phyloP scores from a whole-genome alignment of 2,797 vertebrate species.

The Anguilla anguilla region DNA sequence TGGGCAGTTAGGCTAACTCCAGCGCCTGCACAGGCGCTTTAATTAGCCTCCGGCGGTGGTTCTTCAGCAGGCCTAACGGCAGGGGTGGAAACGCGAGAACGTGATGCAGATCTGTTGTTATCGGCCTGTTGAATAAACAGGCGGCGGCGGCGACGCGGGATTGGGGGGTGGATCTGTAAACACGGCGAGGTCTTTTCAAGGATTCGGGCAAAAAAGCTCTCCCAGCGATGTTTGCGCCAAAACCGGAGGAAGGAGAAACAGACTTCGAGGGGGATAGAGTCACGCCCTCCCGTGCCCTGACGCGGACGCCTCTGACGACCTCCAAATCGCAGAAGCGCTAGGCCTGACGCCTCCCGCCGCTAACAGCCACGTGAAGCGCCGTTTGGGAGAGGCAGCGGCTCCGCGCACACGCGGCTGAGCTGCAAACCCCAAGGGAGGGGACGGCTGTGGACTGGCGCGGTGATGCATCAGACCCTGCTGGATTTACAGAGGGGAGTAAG shows the following conservation, averaged over 20 bases:
- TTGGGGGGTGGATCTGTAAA: not conserved
- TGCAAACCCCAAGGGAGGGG: not conserved
- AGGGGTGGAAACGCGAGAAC: not conserved
- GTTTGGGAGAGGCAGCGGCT: not conserved
- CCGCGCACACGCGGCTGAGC: not conserved
- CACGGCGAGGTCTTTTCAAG: slow-evolving; percentile 1
- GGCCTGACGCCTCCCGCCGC: not conserved
- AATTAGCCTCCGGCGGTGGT: not conserved
- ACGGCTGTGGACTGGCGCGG: not conserved
- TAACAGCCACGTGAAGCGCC: not conserved
- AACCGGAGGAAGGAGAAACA: not conserved
- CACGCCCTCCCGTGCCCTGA: not conserved
- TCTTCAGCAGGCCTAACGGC: not conserved
- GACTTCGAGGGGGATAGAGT: not conserved
- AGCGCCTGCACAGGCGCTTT: not conserved
- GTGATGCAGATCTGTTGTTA: slow-evolving; percentile 6
- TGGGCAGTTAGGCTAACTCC: not conserved
- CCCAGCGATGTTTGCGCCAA: not conserved
- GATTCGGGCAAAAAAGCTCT: not conserved
- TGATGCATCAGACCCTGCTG: not conserved
- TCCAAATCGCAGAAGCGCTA: not conserved
- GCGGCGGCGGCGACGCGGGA: not conserved
- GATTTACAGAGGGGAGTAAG: not conserved
- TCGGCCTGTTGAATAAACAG: slow-evolving; percentile 18
- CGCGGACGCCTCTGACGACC: not conserved